phyloP scores from a whole-genome alignment of 2,888 invertebrate species.

The Zele albiditarsus region DNA sequence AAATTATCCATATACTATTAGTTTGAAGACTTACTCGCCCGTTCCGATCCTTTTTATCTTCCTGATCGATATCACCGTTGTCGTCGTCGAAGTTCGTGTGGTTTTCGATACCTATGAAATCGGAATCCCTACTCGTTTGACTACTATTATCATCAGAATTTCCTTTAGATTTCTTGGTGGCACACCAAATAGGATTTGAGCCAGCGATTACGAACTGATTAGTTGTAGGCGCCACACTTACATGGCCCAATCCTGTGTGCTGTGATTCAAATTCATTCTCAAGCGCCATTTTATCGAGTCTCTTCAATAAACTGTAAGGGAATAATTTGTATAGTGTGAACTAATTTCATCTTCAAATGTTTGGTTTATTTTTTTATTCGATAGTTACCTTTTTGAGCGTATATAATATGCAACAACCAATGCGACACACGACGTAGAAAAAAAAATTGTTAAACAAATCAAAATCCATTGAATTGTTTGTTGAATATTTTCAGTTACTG shows the following conservation, averaged over 20 bases:
- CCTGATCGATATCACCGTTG: constrained; percentile 56
- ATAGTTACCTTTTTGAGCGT: constrained; percentile 76
- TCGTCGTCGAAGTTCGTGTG: constrained; percentile 77
- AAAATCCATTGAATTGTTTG: constrained; percentile 75
- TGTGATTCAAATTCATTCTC: constrained; percentile 78
- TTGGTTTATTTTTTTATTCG: background rate
- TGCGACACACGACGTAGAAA: constrained; percentile 75
- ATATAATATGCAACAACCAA: constrained; percentile 76
- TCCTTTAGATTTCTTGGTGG: constrained; percentile 67
- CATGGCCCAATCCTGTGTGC: constrained; percentile 77
- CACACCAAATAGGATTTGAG: constrained; percentile 82
- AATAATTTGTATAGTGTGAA: background rate
- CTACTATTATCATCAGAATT: constrained; percentile 74
- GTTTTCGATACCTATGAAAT: constrained; percentile 80
- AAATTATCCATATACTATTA: background rate
- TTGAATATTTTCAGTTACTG: constrained; percentile 66
- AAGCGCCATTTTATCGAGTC: constrained; percentile 78
- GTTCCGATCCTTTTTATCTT: background rate
- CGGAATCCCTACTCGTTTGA: constrained; percentile 78
- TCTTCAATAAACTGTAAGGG: constrained; percentile 75
- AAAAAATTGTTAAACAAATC: constrained; percentile 74
- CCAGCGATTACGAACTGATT: constrained; percentile 82
- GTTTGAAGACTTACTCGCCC: background rate
- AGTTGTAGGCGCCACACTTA: constrained; percentile 78
- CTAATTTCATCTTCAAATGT: background rate